Percentiles rank a stretch among this genome's conserved stretches.
Conservation (phyloP, 2,113 vertebrate genomes). For the Mugil cephalus region DNA sequence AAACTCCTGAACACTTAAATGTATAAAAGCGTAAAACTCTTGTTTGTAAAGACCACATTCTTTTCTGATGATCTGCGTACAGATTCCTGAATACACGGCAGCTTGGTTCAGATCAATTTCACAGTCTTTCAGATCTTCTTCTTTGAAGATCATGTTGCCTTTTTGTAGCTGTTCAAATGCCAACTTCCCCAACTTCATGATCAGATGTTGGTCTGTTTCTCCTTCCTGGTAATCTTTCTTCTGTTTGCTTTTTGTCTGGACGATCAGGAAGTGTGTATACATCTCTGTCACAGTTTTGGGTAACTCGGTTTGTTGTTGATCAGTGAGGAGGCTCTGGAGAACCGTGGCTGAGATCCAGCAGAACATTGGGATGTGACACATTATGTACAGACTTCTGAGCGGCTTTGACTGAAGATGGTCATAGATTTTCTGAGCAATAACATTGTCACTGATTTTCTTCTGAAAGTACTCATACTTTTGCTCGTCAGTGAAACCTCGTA, state of each 20-base stretch:
- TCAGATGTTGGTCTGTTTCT: slow-evolving; percentile 4
- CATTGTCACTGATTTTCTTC: neutral
- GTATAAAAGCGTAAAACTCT: slow-evolving; percentile 36
- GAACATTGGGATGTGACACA: slow-evolving; percentile 47
- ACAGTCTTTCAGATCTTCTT: slow-evolving; percentile 16
- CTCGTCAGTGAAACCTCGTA: slow-evolving; percentile 37
- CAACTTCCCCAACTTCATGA: slow-evolving; percentile 47
- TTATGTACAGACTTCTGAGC: slow-evolving; percentile 28
- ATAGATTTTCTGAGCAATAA: neutral
- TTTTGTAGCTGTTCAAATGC: slow-evolving; percentile 40
- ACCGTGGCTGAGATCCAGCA: slow-evolving; percentile 26
- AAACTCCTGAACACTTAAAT: slow-evolving; percentile 51
- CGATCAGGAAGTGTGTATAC: slow-evolving; percentile 48
- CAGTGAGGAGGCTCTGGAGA: slow-evolving; percentile 5
- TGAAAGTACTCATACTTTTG: slow-evolving; percentile 41
- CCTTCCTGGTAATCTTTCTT: slow-evolving; percentile 18
- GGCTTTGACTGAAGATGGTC: slow-evolving; percentile 25
- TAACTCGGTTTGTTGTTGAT: neutral
- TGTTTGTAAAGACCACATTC: slow-evolving; percentile 18
- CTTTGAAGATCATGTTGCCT: slow-evolving; percentile 29
- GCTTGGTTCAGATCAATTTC: slow-evolving; percentile 23
- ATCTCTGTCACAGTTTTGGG: slow-evolving; percentile 46
- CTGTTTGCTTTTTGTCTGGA: neutral
- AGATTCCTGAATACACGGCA: slow-evolving; percentile 40
- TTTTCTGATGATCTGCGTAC: slow-evolving; percentile 40